Evolutionary conservation across 1,140 invertebrate species (phyloP), one percentile per base, ranked within the genome.

Genomic region (Macrobrachium nipponense): DNA sequence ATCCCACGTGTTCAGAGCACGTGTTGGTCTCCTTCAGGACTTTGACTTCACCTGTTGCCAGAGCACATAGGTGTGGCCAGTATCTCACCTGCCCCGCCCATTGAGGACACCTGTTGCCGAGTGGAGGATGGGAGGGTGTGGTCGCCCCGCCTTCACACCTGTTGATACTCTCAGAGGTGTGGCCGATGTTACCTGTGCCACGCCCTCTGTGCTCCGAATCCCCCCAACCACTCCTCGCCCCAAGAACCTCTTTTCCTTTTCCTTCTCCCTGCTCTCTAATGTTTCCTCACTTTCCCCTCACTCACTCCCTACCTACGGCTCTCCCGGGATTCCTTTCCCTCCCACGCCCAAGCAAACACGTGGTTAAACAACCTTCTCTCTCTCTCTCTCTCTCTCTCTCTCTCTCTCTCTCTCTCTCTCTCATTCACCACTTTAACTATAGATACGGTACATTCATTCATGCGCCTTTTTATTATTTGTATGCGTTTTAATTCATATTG

Each of bases 141-240:
- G 70, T 59, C 80, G 72, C 80, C 64, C 72, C 73, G 59, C 82
- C 82, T 59, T 78, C 76, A 78, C 76, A 78, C 76, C 76, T 78
- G 76, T 78, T 78, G 59, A 59, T 51, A 7, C 20, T 73, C 44
- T 27, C 15, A 27, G 70, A 73, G 70, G 70, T 73, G 36, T 59
- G 43, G 36, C 75, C 44, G 36, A 17, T 23, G 36, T 17, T 59
- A 12, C 20, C 75, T 77, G 27, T 59, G 36, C 23, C 75, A 18
- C 75, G 11, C 75, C 51, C 44, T n/a, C 44, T 20, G 36, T 6
- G 15, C 51, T 51, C 51, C 75, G 4, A 36, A 36, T 10, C 44
- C 51, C 44, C 58, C 44, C 51, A n/a, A 20, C 64, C 23, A n/a
- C 6, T 4, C 64, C 6, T 2, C 11, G 23, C 12, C 64, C 64